phyloP scores from a whole-genome alignment of 2,797 vertebrate species.

The Acrocephalus scirpaceus region DNA sequence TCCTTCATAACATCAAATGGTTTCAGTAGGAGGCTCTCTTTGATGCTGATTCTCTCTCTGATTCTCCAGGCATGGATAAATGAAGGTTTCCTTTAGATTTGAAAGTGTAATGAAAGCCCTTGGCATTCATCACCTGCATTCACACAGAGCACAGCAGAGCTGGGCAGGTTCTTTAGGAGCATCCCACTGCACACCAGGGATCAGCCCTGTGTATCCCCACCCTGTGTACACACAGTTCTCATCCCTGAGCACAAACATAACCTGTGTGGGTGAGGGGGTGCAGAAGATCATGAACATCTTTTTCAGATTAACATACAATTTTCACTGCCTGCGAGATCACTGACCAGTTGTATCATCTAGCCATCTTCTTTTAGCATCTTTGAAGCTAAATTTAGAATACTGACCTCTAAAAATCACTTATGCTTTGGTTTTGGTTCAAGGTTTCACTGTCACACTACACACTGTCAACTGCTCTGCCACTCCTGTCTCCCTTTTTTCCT shows the following conservation, averaged over 20 bases:
- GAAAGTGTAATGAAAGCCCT: neutral
- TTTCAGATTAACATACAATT: neutral
- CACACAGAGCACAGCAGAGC: neutral
- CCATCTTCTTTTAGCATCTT: neutral
- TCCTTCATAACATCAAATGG: neutral
- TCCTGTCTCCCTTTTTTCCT: neutral
- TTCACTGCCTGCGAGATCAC: neutral
- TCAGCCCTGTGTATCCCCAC: neutral
- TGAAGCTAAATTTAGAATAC: neutral
- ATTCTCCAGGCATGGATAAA: constrained; percentile 13
- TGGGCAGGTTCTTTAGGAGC: neutral
- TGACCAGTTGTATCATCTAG: neutral
- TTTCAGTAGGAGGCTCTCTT: constrained; percentile 21
- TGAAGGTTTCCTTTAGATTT: neutral
- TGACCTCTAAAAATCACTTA: neutral
- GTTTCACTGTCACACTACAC: neutral
- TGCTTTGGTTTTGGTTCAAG: neutral
- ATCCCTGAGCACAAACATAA: neutral
- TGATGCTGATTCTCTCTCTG: constrained; percentile 22
- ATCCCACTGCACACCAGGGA: neutral
- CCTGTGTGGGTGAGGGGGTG: neutral
- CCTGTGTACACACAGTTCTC: fast-evolving
- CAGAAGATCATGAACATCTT: neutral
- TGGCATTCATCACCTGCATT: neutral
- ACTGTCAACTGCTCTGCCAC: neutral